phyloP scores from a whole-genome alignment of 2,888 invertebrate genomes.

The Himalopsyche japonica region DNA sequence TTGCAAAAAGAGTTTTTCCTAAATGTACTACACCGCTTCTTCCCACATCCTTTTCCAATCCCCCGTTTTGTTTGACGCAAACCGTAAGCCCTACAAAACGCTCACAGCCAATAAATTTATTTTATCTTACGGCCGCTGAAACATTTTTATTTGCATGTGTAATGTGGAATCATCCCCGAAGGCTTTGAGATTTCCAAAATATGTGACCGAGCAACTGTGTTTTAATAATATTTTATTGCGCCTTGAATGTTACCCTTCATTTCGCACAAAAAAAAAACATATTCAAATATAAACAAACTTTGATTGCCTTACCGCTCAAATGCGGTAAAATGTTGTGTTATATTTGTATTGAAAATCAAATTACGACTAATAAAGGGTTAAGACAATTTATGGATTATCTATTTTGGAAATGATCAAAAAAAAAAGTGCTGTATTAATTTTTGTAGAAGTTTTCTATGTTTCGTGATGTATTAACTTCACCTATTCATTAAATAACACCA shows the following conservation, averaged over 20 bases:
- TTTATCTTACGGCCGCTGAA: neutral
- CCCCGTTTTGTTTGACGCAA: neutral
- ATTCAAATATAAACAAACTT: too few species aligned
- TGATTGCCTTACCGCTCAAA: too few species aligned
- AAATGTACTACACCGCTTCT: neutral
- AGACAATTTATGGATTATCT: too few species aligned
- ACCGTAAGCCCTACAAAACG: neutral
- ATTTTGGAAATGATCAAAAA: too few species aligned
- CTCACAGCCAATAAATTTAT: neutral
- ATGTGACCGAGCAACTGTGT: neutral
- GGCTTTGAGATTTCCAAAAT: neutral
- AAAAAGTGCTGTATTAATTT: too few species aligned
- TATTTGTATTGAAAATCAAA: too few species aligned
- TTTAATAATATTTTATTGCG: neutral
- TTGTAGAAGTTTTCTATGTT: too few species aligned
- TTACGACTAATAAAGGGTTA: too few species aligned
- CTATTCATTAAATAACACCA: too few species aligned
- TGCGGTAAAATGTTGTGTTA: too few species aligned
- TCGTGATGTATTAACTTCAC: too few species aligned
- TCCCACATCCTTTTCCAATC: neutral
- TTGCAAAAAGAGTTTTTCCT: neutral
- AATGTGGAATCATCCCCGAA: neutral
- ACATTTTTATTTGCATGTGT: neutral
- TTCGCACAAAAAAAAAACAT: too few species aligned
- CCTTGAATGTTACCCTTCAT: neutral